Base-by-base conservation (phyloP, 2,888 invertebrate species). In the Drosophila fulvimacula region DNA sequence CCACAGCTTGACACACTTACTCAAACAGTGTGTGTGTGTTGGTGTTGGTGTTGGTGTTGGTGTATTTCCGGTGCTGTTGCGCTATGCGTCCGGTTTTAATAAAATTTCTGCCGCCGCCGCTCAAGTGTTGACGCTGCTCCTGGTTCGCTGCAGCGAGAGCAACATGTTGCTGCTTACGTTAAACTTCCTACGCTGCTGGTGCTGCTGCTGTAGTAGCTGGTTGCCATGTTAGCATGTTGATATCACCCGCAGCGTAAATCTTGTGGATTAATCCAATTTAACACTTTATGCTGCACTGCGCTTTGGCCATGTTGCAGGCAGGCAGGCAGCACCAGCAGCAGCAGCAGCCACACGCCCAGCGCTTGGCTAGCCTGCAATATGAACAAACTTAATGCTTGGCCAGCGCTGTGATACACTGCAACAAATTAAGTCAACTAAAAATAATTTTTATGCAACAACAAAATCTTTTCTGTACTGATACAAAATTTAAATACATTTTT, bases 201-300 rank as follows among this genome's bases (percentile, higher is more conserved):
- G 32, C 13, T 32, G 51, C 34, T 34, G 51, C 9, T 36, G 53
- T 60, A 53, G 69, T 62, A 53, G 69, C 68, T 69, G 65, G 71
- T 73, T 76, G 76, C 71, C 74, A 73, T 74, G 81, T 81, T 80
- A 72, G 76, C 82, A 79, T 84, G 86, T 82, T 90, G 82, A 82
- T 90, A 90, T 90, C 89, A 90, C 91, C 91, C 91, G 91, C 91
- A 90, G 91, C 89, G 91, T 90, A 90, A 91, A 91, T 91, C 91
- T 91, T 90, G 79, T 85, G 90, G 88, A 90, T 91, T 91, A 91
- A 91, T 91, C 90, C 91, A 91, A 91, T 91, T 91, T 91, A 91
- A 91, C 91, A 91, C 91, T 90, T 90, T 90, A 85, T 86, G 79
- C 84, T 84, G 88, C 80, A 81, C 76, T 85, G 76, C 86, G 77